Percentiles rank a stretch among this genome's conserved stretches.
Conservation (phyloP, 2,113 vertebrate genomes). For the Indicator indicator region DNA sequence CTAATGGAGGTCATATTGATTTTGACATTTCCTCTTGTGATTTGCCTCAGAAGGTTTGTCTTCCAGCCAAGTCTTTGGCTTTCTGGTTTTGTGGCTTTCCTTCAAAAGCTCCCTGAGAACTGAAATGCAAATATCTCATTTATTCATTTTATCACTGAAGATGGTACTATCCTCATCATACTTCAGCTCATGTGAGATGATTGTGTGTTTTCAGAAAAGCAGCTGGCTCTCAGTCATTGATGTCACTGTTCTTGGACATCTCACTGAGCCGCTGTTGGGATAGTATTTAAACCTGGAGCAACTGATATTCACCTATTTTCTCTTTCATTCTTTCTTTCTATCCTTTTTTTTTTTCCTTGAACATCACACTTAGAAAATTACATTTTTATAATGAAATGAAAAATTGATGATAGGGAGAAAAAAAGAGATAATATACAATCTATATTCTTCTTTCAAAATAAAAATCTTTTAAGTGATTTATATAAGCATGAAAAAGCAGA, state of each 20-base stretch:
- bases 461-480: neutral
- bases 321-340: neutral
- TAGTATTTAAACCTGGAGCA: neutral
- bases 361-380: neutral
- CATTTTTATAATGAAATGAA: constrained; percentile 21
- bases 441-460: neutral
- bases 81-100: neutral
- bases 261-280: neutral
- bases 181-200: neutral
- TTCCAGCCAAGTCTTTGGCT: neutral
- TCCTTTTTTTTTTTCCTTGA: neutral
- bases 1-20: neutral
- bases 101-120: neutral
- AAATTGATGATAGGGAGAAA: neutral
- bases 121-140: neutral
- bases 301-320: neutral
- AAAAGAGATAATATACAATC: neutral
- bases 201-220: neutral
- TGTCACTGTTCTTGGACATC: neutral
- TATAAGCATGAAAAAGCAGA: neutral
- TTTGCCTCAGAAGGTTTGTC: neutral
- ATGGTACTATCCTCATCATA: neutral
- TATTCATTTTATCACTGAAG: neutral
- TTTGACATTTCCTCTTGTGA: neutral
- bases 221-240: fast-evolving